A percentile compares a stretch with the other conserved stretches of the same genome.
These are phyloP conservation scores for Nyctibius bracteatus DNA, from an alignment of 2,113 vertebrate species.

Conservation along the genomic window DNA sequence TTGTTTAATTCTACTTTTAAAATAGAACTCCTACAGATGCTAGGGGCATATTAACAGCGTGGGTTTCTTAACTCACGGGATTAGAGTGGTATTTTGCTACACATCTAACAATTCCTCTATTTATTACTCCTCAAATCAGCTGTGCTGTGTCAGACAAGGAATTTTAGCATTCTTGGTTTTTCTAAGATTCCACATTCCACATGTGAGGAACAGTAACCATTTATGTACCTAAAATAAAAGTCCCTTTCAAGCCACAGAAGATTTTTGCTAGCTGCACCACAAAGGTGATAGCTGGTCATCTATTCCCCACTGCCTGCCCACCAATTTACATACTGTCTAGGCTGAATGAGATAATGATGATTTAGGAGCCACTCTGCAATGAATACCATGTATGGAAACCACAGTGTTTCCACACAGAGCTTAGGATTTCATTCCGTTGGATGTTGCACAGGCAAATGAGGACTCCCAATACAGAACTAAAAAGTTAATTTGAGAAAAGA, in stretches of 20 bases:
- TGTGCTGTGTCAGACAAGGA: background rate
- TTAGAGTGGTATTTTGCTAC: background rate
- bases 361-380: background rate
- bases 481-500: background rate
- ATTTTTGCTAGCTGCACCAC: background rate
- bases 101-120: background rate
- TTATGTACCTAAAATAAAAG: background rate
- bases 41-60: background rate
- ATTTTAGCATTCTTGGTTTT: background rate
- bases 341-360: background rate
- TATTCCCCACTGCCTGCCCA: background rate
- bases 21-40: conserved; percentile 23
- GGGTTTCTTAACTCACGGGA: conserved; percentile 6
- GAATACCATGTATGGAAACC: background rate
- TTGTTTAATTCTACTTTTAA: conserved; percentile 40
- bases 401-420: background rate
- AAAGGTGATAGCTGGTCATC: background rate
- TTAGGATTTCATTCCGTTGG: background rate
- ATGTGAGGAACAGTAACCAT: background rate
- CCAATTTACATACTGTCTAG: background rate
- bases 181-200: background rate
- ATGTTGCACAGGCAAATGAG: background rate
- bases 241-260: background rate
- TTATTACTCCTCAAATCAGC: conserved; percentile 32
- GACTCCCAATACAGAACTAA: background rate